A percentile compares a stretch with the other conserved stretches of the same genome.
Conservation (phyloP, 1,140 invertebrate genomes). For the Danaus melanippus region DNA sequence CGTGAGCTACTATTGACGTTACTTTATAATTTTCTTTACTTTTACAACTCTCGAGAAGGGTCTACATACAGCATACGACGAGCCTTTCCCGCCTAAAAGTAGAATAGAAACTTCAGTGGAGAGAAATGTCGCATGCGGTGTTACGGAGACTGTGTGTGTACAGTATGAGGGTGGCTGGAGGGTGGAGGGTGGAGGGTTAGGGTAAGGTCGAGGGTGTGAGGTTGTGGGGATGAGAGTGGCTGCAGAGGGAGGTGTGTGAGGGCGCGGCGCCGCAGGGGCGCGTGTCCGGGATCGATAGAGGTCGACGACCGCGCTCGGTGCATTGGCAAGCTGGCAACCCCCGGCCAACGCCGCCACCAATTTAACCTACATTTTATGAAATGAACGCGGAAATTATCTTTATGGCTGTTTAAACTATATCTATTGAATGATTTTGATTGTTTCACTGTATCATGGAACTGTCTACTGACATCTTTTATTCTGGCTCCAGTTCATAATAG, state of each 20-base stretch:
- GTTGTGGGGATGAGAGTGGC: conserved; percentile 22
- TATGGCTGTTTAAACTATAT: no score
- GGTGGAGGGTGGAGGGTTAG: conserved; percentile 18
- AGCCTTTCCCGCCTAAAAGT: conserved; percentile 23
- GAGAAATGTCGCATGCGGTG: conserved; percentile 62
- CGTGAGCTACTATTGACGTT: no score
- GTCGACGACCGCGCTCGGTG: conserved; percentile 60
- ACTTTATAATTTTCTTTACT: no score
- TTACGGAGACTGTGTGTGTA: conserved; percentile 31
- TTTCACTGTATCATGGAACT: no score
- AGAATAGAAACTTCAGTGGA: conserved; percentile 19
- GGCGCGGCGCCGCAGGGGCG: conserved; percentile 50
- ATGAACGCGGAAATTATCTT: conserved; percentile 39
- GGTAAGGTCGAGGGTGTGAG: conserved; percentile 19
- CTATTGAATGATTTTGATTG: no score
- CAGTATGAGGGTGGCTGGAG: conserved; percentile 29
- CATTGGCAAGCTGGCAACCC: conserved; percentile 50
- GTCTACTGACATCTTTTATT: no score
- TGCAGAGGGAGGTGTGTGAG: conserved; percentile 12
- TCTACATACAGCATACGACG: no score
- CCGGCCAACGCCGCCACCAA: conserved; percentile 29
- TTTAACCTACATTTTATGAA: conserved; percentile 64
- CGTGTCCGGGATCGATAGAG: conserved; percentile 59
- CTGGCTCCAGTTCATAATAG: no score
- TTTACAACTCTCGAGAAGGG: no score